Evolutionary conservation across 2,797 vertebrate species (phyloP), one percentile per base, ranked within the genome.

Genomic region (Pelodytes ibericus): DNA sequence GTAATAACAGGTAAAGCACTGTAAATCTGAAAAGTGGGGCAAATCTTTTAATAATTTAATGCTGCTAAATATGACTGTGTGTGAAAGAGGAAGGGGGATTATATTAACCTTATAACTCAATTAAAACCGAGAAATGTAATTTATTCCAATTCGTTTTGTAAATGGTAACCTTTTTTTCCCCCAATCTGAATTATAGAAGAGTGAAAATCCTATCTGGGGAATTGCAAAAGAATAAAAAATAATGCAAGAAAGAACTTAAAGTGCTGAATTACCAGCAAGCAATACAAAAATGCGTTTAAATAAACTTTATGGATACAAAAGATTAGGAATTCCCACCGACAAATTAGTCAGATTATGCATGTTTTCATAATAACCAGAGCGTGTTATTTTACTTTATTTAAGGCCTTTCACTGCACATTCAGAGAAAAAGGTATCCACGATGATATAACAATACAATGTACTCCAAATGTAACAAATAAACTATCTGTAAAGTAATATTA

Each of bases 281-380:
- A 29, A 31, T 67, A 27, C 49, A 59, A 66, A 41, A 47, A 60
- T 74, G 53, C 26, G 62, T 25, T 29, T 72, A 78, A 78, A 68
- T 67, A 78, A 78, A 72, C 76, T 62, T 33, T 62, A 33, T 36
- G n/a, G 53, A 24, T 67, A 41, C 72, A 74, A 58, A 74, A 77
- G 69, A 72, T 72, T 78, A 72, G 76, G 41, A 20, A 44, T 67
- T 66, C 22, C 51, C 58, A 67, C 27, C 70, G 56, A 72, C 69
- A 78, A 78, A 72, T 78, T 67, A 72, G 69, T 31, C 53, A 78
- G 76, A 78, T 78, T 72, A 78, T 51, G 58, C 61, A 22, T 66
- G 69, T 65, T 71, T 77, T 76, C 65, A 75, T 30, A 75, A 68
- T 39, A 71, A 77, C 22, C 44, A 62, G 66, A 76, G 58, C 74